Evolutionary conservation across 2,888 invertebrate genomes (phyloP).

Genomic region (Amblyteles armatorius): DNA sequence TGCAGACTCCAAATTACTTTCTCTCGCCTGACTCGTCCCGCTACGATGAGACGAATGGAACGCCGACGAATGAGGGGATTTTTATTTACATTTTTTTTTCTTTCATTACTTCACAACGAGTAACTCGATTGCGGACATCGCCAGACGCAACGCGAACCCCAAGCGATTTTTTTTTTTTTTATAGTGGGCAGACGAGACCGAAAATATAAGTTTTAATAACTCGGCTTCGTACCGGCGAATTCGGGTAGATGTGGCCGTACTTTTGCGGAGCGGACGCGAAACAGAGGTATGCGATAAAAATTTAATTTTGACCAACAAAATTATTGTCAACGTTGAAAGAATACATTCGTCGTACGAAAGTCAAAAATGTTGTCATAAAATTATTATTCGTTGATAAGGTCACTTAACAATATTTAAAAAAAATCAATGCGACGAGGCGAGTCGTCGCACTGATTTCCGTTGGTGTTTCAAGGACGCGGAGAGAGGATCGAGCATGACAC

Average conservation of each 20-base stretch:
- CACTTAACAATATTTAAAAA: neutral
- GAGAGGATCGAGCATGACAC: neutral
- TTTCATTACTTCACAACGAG: neutral
- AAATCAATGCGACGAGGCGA: neutral
- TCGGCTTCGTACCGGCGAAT: neutral
- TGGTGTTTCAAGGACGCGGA: neutral
- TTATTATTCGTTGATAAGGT: too few relatives aligned
- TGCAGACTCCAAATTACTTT: constrained; percentile 40
- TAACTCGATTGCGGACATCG: neutral
- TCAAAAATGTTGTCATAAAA: too few relatives aligned
- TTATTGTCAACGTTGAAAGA: too few relatives aligned
- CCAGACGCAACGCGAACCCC: neutral
- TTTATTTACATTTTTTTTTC: neutral
- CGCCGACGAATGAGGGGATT: neutral
- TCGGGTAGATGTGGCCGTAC: neutral
- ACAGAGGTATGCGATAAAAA: too few relatives aligned
- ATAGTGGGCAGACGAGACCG: neutral
- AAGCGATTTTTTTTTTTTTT: neutral
- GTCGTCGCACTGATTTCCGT: neutral
- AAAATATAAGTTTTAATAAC: constrained; percentile 5
- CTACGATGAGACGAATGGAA: neutral
- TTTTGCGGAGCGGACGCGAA: too few relatives aligned
- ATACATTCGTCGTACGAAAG: too few relatives aligned
- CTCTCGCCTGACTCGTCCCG: constrained; percentile 9
- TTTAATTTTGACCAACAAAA: too few relatives aligned